phyloP scores from a whole-genome alignment of 2,797 vertebrate genomes.

The Chaenodraco wilsoni region DNA sequence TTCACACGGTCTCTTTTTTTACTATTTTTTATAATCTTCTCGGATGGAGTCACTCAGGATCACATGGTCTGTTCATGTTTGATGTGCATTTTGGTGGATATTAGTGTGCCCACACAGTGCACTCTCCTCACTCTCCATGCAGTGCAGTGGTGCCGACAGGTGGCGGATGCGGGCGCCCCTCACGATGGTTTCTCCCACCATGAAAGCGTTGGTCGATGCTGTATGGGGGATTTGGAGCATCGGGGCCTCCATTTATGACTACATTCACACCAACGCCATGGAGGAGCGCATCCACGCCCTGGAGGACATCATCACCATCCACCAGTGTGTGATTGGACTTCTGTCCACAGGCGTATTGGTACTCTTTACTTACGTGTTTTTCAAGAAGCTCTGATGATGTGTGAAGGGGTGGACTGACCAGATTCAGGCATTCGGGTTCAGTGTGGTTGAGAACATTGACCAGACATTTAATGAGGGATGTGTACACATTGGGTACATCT shows the following conservation, averaged over 20 bases:
- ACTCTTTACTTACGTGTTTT: conserved; percentile 81
- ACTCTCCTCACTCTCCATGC: conserved; percentile 21
- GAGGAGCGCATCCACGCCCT: conserved; percentile 85
- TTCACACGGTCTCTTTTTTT: not conserved
- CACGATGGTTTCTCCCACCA: conserved; percentile 83
- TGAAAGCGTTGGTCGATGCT: conserved; percentile 85
- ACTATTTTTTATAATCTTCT: not conserved
- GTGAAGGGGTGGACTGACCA: conserved; percentile 1
- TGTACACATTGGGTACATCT: not conserved
- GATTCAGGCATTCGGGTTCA: not conserved
- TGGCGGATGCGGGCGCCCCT: conserved; percentile 46
- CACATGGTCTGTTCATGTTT: not conserved
- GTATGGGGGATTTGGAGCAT: conserved; percentile 86
- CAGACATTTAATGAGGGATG: not conserved
- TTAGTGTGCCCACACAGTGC: conserved; percentile 26
- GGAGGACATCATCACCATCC: conserved; percentile 80
- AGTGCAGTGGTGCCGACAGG: conserved; percentile 44
- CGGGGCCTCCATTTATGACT: conserved; percentile 84
- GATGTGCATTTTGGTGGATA: not conserved
- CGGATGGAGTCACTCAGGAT: not conserved
- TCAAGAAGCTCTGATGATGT: conserved; percentile 79
- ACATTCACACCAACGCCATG: conserved; percentile 85
- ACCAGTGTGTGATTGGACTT: conserved; percentile 82
- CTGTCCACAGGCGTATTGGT: conserved; percentile 76
- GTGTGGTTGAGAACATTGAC: not conserved